These are phyloP conservation scores for Istiophorus platypterus DNA, from an alignment of 2,113 vertebrate genomes.

Conservation along the genomic window DNA sequence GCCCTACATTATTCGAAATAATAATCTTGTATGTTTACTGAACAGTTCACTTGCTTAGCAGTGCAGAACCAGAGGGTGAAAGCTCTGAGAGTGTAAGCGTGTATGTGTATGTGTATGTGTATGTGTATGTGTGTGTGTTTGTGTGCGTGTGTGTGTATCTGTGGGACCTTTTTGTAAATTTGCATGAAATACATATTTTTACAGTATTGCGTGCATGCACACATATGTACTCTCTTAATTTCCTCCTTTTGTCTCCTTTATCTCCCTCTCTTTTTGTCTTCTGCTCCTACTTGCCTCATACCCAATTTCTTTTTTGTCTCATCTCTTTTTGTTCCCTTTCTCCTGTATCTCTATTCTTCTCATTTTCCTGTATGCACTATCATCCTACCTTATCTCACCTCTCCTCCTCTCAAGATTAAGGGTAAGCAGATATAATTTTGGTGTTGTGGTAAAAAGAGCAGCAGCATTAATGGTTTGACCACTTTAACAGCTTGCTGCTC, in stretches of 20 bases:
- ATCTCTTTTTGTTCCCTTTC: conserved; percentile 15
- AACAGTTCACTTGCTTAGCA: conserved; percentile 39
- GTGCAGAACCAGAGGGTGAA: conserved; percentile 40
- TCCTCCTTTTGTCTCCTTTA: neutral
- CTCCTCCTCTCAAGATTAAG: conserved; percentile 9
- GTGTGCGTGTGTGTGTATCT: neutral
- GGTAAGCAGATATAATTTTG: conserved; percentile 31
- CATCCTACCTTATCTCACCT: conserved; percentile 20
- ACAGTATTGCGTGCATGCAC: neutral
- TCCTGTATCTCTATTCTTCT: conserved; percentile 10
- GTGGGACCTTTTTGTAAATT: neutral
- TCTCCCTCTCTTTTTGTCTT: neutral
- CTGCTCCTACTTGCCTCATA: conserved; percentile 13
- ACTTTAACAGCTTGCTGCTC: conserved; percentile 37
- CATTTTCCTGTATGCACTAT: neutral
- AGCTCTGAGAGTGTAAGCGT: neutral
- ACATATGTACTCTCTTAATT: neutral
- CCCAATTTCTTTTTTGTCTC: too few species aligned
- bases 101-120: too few species aligned
- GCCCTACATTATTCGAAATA: conserved; percentile 67
- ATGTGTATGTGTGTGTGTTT: conserved; percentile 17
- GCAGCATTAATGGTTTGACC: conserved; percentile 31
- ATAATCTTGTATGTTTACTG: conserved; percentile 56
- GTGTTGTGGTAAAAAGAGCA: conserved; percentile 14
- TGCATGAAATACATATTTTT: neutral